phyloP scores from a whole-genome alignment of 2,888 invertebrate species.

The Ypsolopha scabrella region DNA sequence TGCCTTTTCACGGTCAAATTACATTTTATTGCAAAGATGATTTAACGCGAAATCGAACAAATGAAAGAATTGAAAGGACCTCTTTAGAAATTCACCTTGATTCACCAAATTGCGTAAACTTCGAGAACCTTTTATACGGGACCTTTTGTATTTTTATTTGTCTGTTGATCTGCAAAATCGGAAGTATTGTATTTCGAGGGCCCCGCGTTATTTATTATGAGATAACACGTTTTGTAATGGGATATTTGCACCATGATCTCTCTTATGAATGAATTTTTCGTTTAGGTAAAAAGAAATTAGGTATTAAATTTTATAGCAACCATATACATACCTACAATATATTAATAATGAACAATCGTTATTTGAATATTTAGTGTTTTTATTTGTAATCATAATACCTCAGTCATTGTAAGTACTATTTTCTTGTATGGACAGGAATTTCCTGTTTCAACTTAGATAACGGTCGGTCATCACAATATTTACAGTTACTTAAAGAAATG shows the following conservation, averaged over 20 bases:
- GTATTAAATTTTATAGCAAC: no score
- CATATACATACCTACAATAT: no score
- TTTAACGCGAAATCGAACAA: slow-evolving; percentile 24
- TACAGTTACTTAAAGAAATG: no score
- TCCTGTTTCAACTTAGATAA: no score
- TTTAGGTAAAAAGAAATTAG: no score
- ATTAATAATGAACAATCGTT: no score
- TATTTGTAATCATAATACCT: no score
- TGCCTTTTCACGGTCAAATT: slow-evolving; percentile 23
- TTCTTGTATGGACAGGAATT: no score
- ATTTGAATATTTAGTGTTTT: no score
- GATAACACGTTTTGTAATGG: slow-evolving; percentile 9
- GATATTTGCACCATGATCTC: slow-evolving; percentile 6
- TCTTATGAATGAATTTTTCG: no score
- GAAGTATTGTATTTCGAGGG: slow-evolving; percentile 14
- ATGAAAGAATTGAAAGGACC: slow-evolving; percentile 31
- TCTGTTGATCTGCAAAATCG: slow-evolving; percentile 17
- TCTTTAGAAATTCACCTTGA: slow-evolving; percentile 23
- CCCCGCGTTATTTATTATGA: slow-evolving; percentile 5
- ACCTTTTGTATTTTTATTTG: slow-evolving; percentile 13
- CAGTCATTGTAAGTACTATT: no score
- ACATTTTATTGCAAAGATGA: slow-evolving; percentile 15
- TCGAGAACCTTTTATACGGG: slow-evolving; percentile 27
- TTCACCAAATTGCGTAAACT: slow-evolving; percentile 12
- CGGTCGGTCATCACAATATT: no score